Evolutionary conservation across 37 sponge, comb jelly and placozoan species (phyloP).

Genomic region (Theonella swinhoei): DNA sequence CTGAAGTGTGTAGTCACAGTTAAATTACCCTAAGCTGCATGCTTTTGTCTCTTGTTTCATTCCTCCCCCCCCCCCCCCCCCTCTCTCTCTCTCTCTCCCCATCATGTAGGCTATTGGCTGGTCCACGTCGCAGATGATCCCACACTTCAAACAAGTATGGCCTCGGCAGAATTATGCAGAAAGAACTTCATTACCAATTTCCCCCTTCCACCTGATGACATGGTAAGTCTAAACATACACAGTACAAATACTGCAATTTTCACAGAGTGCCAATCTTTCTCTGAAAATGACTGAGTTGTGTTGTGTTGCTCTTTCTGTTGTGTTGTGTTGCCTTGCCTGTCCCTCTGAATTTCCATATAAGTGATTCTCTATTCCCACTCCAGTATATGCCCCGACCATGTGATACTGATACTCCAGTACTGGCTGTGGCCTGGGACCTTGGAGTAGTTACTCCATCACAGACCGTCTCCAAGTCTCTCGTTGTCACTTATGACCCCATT

Average conservation of each 20-base stretch:
- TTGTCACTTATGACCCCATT: slow-evolving; percentile 62
- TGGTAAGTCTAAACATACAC: neutral
- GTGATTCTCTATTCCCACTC: neutral
- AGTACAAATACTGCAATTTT: too few relatives aligned
- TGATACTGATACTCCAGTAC: slow-evolving; percentile 53
- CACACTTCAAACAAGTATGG: slow-evolving; percentile 38
- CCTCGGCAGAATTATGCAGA: neutral
- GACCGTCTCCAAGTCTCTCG: slow-evolving; percentile 18
- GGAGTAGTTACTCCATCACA: slow-evolving; percentile 35
- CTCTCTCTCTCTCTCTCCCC: neutral
- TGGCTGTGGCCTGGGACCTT: slow-evolving; percentile 76
- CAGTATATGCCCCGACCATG: slow-evolving; percentile 60
- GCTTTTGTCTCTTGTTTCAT: neutral
- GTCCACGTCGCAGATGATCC: slow-evolving; percentile 7
- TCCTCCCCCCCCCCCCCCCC: too few relatives aligned
- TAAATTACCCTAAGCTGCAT: neutral
- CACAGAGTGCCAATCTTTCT: neutral
- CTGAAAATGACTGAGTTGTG: too few relatives aligned
- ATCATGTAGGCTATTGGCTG: slow-evolving; percentile 56
- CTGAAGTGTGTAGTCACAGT: neutral
- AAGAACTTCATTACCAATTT: slow-evolving; percentile 14
- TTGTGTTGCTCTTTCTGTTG: neutral
- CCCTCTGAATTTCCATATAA: neutral
- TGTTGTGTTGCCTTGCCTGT: too few relatives aligned
- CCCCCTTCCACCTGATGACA: slow-evolving; percentile 52